A percentile compares a stretch with the other conserved stretches of the same genome.
Conservation (phyloP, 2,888 invertebrate species). For the Cyclophora punctaria region DNA sequence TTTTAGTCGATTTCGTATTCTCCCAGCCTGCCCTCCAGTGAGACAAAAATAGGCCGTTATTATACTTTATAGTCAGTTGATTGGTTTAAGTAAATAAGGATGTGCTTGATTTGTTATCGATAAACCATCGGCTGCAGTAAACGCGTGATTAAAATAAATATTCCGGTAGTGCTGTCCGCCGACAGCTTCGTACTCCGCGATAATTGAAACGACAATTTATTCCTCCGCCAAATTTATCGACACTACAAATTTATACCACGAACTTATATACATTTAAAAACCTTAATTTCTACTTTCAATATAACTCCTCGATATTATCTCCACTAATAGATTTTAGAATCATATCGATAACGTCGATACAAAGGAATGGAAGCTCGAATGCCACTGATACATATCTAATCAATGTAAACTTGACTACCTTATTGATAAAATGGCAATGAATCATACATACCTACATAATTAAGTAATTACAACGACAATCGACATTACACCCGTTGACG, state of each 20-base stretch:
- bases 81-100: conserved; percentile 43
- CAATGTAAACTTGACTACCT: conserved; percentile 1
- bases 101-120: conserved; percentile 36
- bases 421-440: conserved; percentile 7
- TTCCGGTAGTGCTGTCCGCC: conserved; percentile 48
- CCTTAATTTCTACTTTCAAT: conserved; percentile 28
- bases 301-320: too few species aligned
- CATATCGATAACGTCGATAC: too few species aligned
- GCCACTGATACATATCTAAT: conserved; percentile 16
- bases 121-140: conserved; percentile 48
- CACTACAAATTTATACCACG: conserved; percentile 53
- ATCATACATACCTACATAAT: conserved; percentile 13
- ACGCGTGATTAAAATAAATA: conserved; percentile 68
- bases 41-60: too few species aligned
- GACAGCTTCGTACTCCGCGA: conserved; percentile 66
- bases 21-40: too few species aligned
- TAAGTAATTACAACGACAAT: conserved; percentile 3
- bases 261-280: conserved; percentile 30
- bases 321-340: too few species aligned
- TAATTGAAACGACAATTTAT: conserved; percentile 74
- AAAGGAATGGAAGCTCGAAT: too few species aligned
- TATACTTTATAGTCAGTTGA: conserved; percentile 1
- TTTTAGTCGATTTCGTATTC: too few species aligned
- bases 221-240: conserved; percentile 70
- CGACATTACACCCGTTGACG: not conserved